Evolutionary conservation across 2,888 invertebrate genomes (phyloP), one percentile per base, ranked within the genome.

Genomic region (Philonicus albiceps): DNA sequence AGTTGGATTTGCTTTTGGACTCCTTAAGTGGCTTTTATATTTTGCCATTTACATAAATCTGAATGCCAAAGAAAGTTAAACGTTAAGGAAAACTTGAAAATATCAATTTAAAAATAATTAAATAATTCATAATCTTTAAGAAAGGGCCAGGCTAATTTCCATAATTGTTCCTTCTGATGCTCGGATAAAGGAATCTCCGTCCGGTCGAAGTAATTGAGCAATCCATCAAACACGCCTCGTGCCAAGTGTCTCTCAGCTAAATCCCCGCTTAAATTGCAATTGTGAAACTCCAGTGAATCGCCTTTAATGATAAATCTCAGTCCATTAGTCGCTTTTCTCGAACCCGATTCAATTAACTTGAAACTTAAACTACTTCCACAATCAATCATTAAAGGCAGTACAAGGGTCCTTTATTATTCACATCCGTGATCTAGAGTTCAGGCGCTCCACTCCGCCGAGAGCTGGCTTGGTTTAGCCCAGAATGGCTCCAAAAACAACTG

Each of bases 371-470:
- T 73, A 84, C 81, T 81, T 55, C n/a, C 81, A 81, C 84, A 72
- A 84, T 84, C 84, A 84, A 84, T 84, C 84, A 84, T 84, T 84
- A 73, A 84, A 43, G 37, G 31, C 22, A 27, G 73, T 40, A 84
- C 84, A 84, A 49, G 22, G 64, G 64, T 81, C 64, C 81, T 81
- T 31, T 81, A 81, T 81, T 81, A 64, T 81, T 81, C 64, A 34
- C 31, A 81, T 55, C 49, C 64, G 81, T 27, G 19, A 74, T 27
- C 64, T 27, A 27, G 76, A 43, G 49, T n/a, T 22, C 31, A 34
- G 16, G 74, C 74, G 34, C 73, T 73, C 34, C 74, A 74, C 2
- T 13, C 19, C 64, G 22, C 1, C 7, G 64, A 27, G 27, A 22
- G 64, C 19, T 64, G 64, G 22, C 11, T 64, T 27, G 27, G 27